Evolutionary conservation across 2,113 vertebrate genomes (phyloP), one percentile per base, ranked within the genome.

Genomic region (Rattus norvegicus): DNA sequence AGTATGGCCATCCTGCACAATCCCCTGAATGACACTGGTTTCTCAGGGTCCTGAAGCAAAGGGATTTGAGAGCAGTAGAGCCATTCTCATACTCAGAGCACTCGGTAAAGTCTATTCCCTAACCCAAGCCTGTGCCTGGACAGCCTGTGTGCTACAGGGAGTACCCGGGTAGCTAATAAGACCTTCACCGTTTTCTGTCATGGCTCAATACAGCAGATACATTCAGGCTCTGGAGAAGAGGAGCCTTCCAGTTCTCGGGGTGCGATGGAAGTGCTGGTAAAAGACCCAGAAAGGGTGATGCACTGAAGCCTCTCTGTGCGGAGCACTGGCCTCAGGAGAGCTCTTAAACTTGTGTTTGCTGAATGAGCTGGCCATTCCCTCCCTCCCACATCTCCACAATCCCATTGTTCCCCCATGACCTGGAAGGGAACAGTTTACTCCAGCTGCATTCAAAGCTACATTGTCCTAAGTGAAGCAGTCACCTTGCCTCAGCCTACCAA

Each of bases 361-460:
- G 14, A 17, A 28, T 26, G 65, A 39, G n/a, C 8, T 1, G 0
- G 3, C 14, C 10, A 0, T 73, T 10, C 0, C 9, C 17, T 49
- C 61, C 30, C 63, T 8, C 16, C 0, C 5, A 16, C 14, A 12
- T 20, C 9, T 54, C 26, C 11, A 56, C 83, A 14, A 4, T 72
- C 67, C 43, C 33, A 2, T 10, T 8, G 0, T 2, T 1, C 54
- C 88, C 47, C 3, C 12, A 14, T 67, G 77, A 43, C 11, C 19
- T 30, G 33, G 39, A 22, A 61, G 52, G 90, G 67, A n/a, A 49
- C 13, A 24, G 36, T 28, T 94, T 22, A 13, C 70, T 65, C 28
- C 13, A 26, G 83, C 92, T 39, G 36, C 13, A 91, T 26, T 56
- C 4, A 4, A 81, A 54, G 52, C 43, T 87, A 43, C 30, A 52